Evolutionary conservation across 2,113 vertebrate species (phyloP).

Genomic region (Thermophis baileyi): DNA sequence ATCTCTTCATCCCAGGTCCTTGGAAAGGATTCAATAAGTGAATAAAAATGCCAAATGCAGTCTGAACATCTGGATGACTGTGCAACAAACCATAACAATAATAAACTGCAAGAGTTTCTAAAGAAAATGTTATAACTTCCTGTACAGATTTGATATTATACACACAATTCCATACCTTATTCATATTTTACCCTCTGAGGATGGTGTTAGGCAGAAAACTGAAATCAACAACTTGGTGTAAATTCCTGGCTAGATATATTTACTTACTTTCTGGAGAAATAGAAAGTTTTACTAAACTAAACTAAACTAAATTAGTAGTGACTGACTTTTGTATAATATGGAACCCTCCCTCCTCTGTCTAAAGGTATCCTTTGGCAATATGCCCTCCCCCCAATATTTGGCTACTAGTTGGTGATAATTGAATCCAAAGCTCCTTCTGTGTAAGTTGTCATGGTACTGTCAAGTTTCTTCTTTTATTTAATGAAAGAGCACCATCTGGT

Average conservation of each 20-base stretch:
- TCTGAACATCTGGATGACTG: background rate
- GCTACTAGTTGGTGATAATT: conserved; percentile 50
- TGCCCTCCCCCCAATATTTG: conserved; percentile 20
- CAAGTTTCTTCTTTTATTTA: conserved; percentile 2
- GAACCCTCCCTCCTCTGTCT: conserved; percentile 19
- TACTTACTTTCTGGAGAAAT: background rate
- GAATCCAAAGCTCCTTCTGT: conserved; percentile 10
- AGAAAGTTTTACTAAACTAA: background rate
- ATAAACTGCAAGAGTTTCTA: background rate
- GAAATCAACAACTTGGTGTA: background rate
- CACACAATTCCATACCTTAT: background rate
- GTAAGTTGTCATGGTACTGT: conserved; percentile 58
- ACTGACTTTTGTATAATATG: conserved; percentile 23
- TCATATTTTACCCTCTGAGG: background rate
- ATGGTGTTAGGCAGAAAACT: background rate
- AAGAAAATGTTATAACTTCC: background rate
- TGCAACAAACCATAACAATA: background rate
- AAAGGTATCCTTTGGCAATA: background rate
- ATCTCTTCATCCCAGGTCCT: background rate
- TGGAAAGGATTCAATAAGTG: background rate
- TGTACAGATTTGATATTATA: background rate
- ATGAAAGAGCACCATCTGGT: conserved; percentile 40
- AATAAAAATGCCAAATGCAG: background rate
- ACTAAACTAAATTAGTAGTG: conserved; percentile 7
- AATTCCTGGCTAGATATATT: background rate